These are phyloP conservation scores for Platycheirus albimanus DNA, from an alignment of 2,888 invertebrate genomes.

Conservation along the genomic window DNA sequence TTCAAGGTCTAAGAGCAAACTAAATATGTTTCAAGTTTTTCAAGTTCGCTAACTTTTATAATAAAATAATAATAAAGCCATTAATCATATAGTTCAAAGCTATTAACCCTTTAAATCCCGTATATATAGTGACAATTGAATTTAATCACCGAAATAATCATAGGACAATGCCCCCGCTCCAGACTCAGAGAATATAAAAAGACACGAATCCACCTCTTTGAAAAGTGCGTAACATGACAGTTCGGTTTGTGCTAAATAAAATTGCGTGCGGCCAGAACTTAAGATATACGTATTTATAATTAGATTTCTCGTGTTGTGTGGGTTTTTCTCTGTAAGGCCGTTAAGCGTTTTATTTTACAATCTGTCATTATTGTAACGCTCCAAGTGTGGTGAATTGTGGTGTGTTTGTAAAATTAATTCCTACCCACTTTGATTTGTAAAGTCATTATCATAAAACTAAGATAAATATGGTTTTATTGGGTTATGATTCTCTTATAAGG, in stretches of 20 bases:
- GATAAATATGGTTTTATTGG: too few relatives aligned
- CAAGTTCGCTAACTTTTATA: conserved; percentile 28
- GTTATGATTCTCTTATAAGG: too few relatives aligned
- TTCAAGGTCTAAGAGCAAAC: conserved; percentile 26
- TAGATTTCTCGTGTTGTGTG: too few relatives aligned
- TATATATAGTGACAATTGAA: conserved; percentile 25
- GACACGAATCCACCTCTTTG: not conserved
- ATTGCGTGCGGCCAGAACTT: conserved; percentile 21
- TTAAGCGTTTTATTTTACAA: too few relatives aligned
- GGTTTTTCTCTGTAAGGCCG: too few relatives aligned
- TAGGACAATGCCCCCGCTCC: conserved; percentile 47
- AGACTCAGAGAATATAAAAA: not conserved
- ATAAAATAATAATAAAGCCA: not conserved
- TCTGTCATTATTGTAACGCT: too few relatives aligned
- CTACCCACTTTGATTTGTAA: too few relatives aligned
- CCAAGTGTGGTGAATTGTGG: not conserved
- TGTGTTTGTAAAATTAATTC: not conserved
- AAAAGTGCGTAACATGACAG: conserved; percentile 21
- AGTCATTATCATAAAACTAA: too few relatives aligned
- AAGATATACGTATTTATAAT: not conserved
- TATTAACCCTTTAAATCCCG: conserved; percentile 31
- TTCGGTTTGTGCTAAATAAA: conserved; percentile 38
- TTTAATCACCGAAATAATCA: conserved; percentile 39
- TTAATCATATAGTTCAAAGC: conserved; percentile 26
- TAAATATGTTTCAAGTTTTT: conserved; percentile 25